These are phyloP conservation scores for Chrysolophus pictus DNA, from an alignment of 2,797 vertebrate genomes.

Conservation along the genomic window DNA sequence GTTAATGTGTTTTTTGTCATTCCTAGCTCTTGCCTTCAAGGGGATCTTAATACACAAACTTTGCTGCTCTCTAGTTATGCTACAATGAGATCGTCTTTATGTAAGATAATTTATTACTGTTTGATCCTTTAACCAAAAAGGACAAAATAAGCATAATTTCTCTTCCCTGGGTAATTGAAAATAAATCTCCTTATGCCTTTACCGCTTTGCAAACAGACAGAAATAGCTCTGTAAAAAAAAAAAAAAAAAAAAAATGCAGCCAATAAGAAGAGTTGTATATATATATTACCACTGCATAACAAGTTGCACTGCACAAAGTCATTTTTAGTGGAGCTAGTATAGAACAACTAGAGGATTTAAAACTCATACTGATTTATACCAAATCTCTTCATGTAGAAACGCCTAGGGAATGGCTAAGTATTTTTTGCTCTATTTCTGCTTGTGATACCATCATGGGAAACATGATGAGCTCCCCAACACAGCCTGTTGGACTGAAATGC, in stretches of 20 bases:
- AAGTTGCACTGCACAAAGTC: not conserved
- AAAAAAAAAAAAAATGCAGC: not conserved
- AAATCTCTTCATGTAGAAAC: not conserved
- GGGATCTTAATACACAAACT: not conserved
- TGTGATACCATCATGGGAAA: accelerated
- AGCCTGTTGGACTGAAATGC: not conserved
- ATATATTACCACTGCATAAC: not conserved
- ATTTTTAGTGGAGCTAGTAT: not conserved
- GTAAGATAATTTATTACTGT: not conserved
- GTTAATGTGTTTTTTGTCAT: conserved; percentile 5
- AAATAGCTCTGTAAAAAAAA: not conserved
- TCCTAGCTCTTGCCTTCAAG: conserved; percentile 26
- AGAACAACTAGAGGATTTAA: not conserved
- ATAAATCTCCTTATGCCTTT: not conserved
- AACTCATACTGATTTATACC: not conserved
- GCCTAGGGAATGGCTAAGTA: not conserved
- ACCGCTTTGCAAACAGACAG: not conserved
- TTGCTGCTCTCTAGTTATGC: not conserved
- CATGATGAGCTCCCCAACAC: not conserved
- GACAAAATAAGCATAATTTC: conserved; percentile 21
- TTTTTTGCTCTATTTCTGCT: not conserved
- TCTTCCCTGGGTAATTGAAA: not conserved
- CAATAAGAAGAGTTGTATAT: not conserved
- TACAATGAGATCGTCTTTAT: not conserved
- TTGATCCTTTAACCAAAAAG: conserved; percentile 16